A percentile compares a stretch with the other conserved stretches of the same genome.
phyloP scores from a whole-genome alignment of 35 echinoderm and acorn worm genomes.

The Apostichopus californicus region DNA sequence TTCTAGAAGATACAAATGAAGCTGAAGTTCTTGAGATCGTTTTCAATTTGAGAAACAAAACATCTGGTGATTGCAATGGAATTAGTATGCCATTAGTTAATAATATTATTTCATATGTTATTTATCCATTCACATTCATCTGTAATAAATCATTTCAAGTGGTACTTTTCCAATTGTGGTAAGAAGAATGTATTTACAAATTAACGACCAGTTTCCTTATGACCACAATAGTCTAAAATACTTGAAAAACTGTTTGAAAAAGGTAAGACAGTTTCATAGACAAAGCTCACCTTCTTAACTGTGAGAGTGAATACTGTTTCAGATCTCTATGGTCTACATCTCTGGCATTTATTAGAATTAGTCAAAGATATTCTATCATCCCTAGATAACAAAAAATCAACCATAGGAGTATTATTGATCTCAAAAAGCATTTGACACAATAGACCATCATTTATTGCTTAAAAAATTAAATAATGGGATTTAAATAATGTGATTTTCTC shows the following conservation, averaged over 20 bases:
- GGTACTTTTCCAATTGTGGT: too few relatives aligned
- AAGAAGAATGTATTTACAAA: background rate
- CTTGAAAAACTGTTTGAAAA: constrained; percentile 2
- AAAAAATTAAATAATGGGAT: background rate
- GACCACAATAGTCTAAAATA: background rate
- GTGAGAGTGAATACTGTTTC: background rate
- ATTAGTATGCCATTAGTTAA: background rate
- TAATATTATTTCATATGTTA: background rate
- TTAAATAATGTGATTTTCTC: background rate
- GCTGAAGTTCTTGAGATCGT: background rate
- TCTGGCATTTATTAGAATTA: background rate
- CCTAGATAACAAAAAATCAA: background rate
- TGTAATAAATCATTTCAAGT: background rate
- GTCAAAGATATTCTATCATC: background rate
- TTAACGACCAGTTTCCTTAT: background rate
- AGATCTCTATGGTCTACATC: background rate
- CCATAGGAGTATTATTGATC: background rate
- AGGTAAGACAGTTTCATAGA: background rate
- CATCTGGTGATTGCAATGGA: background rate
- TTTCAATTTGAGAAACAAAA: background rate
- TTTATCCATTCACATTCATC: background rate
- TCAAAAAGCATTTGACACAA: background rate
- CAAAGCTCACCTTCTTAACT: background rate
- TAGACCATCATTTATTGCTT: too few relatives aligned
- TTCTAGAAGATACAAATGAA: background rate